Percentiles rank a stretch among this genome's conserved stretches.
These are phyloP conservation scores for Meiosimyza decipiens DNA, from an alignment of 2,888 invertebrate species.

Conservation along the genomic window DNA sequence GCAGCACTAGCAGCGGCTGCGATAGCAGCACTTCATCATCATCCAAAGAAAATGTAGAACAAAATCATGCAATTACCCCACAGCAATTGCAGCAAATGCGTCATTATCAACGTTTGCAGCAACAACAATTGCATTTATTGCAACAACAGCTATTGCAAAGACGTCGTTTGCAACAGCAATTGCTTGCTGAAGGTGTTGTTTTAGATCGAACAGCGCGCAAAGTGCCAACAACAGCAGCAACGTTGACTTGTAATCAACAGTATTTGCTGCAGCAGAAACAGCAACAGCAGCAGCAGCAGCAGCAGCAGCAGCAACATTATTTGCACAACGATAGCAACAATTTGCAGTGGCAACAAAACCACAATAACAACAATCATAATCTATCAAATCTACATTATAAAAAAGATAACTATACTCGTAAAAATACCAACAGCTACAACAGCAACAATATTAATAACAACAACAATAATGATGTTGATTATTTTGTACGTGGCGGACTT, in stretches of 20 bases:
- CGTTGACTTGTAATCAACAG: slow-evolving; percentile 37
- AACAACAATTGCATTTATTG: slow-evolving; percentile 64
- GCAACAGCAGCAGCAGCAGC: slow-evolving; percentile 45
- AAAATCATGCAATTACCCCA: slow-evolving; percentile 66
- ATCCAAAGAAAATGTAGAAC: slow-evolving; percentile 58
- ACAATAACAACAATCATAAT: slow-evolving; percentile 43
- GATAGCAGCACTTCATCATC: slow-evolving; percentile 55
- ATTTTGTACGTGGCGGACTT: slow-evolving; percentile 39
- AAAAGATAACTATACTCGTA: slow-evolving; percentile 15
- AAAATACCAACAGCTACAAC: slow-evolving; percentile 40
- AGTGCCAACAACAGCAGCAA: slow-evolving; percentile 26
- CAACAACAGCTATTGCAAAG: slow-evolving; percentile 65
- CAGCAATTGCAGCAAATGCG: slow-evolving; percentile 73
- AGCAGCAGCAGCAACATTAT: slow-evolving; percentile 45
- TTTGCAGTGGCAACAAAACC: slow-evolving; percentile 40
- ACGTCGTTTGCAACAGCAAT: slow-evolving; percentile 64
- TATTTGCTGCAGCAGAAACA: slow-evolving; percentile 39
- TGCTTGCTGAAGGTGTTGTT: slow-evolving; percentile 57
- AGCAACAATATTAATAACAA: slow-evolving; percentile 43
- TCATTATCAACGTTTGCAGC: slow-evolving; percentile 64
- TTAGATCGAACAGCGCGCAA: slow-evolving; percentile 27
- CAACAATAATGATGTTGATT: slow-evolving; percentile 40
- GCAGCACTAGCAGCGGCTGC: slow-evolving; percentile 62
- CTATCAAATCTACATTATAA: not conserved
- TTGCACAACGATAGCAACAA: slow-evolving; percentile 36